A percentile compares a stretch with the other conserved stretches of the same genome.
Conservation (phyloP, 2,888 invertebrate species). For the Polyommatus iphigenia region DNA sequence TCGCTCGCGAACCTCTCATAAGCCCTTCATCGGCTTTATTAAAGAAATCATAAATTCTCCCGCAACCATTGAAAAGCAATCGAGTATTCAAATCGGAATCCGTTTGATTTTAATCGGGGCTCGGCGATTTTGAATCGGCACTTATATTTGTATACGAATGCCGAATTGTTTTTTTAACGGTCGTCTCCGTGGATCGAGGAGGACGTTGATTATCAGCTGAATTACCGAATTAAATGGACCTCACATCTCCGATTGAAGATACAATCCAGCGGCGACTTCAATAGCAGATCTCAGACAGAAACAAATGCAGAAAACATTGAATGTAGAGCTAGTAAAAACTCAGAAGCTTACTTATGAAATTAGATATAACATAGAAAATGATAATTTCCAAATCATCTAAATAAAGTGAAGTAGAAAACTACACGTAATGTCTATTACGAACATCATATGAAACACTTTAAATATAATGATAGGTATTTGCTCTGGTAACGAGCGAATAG, state of each 20-base stretch:
- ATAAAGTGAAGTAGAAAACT: background rate
- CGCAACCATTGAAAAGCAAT: slow-evolving; percentile 34
- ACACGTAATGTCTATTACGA: background rate
- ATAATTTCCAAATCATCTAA: background rate
- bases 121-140: slow-evolving; percentile 33
- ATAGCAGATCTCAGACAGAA: background rate
- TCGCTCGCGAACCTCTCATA: slow-evolving; percentile 50
- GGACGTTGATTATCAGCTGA: slow-evolving; percentile 13
- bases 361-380: background rate
- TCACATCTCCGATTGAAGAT: background rate
- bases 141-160: slow-evolving; percentile 35
- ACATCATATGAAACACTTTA: slow-evolving; percentile 28
- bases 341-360: background rate
- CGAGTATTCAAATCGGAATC: slow-evolving; percentile 39
- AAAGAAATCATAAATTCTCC: slow-evolving; percentile 37
- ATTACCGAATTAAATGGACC: slow-evolving; percentile 12
- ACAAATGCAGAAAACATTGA: background rate
- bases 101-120: slow-evolving; percentile 40
- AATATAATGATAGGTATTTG: slow-evolving; percentile 43
- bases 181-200: background rate
- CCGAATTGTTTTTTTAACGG: slow-evolving; percentile 20
- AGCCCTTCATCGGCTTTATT: slow-evolving; percentile 49
- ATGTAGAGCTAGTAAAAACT: background rate
- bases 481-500: slow-evolving; percentile 52
- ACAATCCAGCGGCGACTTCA: background rate